Evolutionary conservation across 2,888 invertebrate genomes (phyloP), one percentile per base, ranked within the genome.

Genomic region (Lottia scabra): DNA sequence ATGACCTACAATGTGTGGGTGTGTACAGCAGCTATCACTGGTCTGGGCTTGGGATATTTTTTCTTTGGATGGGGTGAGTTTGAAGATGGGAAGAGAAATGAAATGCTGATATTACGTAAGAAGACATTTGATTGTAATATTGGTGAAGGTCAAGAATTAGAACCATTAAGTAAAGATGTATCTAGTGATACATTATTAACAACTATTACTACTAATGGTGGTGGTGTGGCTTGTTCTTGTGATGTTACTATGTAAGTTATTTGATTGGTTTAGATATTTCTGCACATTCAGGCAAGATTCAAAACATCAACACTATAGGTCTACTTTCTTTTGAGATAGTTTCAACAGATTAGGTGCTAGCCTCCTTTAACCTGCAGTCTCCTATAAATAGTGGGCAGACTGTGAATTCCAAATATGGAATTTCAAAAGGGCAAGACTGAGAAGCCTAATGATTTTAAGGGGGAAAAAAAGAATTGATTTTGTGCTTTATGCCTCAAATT

Each of bases 1-100:
- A 82, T 82, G 82, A 79, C 82, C 0, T 82, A 78, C 63, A 82
- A 82, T 70, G 74, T 74, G 15, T 81, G 81, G 81, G 73, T 80
- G 12, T 75, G 79, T n/a, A 48, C 77, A 10, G 74, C 77, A 63
- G 74, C 78, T 8, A 70, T 82, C n/a, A n/a, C 43, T 26, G 73
- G 75, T 8, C 65, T 76, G n/a, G 76, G 76, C 1, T 13, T 74
- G 13, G 76, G 76, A 5, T 76, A 70, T 45, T 76, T 76, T 63
- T 56, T 76, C 30, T 76, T 71, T 68, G 74, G 71, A 16, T 74
- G 74, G 74, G 56, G 56, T 56, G 56, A 56, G 23, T 56, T 23
- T 56, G 56, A 56, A 56, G 56, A 56, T 23, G 56, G 56, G 23
- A 56, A 56, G 56, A 19, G 56, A 12, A 19, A 13, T 13, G 56